Base-by-base conservation (phyloP, 2,888 invertebrate species). In the Xestobium rufovillosum region DNA sequence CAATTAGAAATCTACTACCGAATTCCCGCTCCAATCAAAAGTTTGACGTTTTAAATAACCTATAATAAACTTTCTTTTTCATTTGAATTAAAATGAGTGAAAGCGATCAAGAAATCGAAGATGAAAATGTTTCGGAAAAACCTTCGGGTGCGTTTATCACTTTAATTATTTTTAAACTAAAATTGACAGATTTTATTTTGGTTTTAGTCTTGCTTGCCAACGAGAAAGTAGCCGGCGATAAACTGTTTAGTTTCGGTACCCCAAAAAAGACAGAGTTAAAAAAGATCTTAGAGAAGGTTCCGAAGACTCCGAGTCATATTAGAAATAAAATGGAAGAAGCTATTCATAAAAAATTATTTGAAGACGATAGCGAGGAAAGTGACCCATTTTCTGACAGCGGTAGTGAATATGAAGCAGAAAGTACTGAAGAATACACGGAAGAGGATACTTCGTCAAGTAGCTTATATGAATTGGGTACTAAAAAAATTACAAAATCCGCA, bases 301-400 rank as follows among this genome's bases (percentile, higher is more conserved):
- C n/a, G n/a, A 23, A 8, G n/a, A 23, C n/a, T 23, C n/a, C n/a
- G 23, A 23, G n/a, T 8, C n/a, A 23, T 23, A 8, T 23, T n/a
- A 23, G 28, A 35, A 27, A 14, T 37, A 3, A 33, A 27, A 14
- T n/a, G n/a, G n/a, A n/a, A n/a, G n/a, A n/a, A n/a, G n/a, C n/a
- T n/a, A n/a, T n/a, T n/a, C n/a, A n/a, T n/a, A n/a, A n/a, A n/a
- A n/a, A n/a, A n/a, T n/a, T n/a, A n/a, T n/a, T 57, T 27, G 26
- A 35, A 16, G 49, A 49, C 31, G 47, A 48, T 16, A 49, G 48
- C 35, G 48, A 48, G 40, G 50, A 39, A 1, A 71, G 70, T 55
- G 68, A 63, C 34, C 69, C 56, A 52, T 70, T 66, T 48, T 71
- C 72, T 36, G 69, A 64, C 1, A 69, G 69, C 46, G 70, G 67